Evolutionary conservation across 2,113 vertebrate genomes (phyloP).

Genomic region (Poeciliopsis retropinna): DNA sequence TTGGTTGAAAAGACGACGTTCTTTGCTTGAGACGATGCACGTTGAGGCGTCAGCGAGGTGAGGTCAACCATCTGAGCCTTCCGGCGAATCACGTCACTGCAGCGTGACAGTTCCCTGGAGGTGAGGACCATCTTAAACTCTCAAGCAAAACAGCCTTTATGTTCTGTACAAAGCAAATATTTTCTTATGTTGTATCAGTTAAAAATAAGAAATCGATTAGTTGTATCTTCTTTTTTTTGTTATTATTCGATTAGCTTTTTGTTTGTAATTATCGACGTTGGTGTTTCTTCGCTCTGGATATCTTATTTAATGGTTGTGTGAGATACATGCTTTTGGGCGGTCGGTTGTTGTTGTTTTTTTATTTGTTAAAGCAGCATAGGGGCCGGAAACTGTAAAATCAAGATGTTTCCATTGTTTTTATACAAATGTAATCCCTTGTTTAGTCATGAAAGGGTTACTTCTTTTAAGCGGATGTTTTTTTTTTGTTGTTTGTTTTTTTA

Average conservation of each 20-base stretch:
- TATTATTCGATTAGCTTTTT: conserved; percentile 45
- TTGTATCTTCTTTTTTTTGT: conserved; percentile 24
- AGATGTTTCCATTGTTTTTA: conserved; percentile 31
- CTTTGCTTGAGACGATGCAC: conserved; percentile 22
- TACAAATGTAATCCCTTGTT: conserved; percentile 4
- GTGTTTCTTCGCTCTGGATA: conserved; percentile 41
- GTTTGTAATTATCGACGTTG: conserved; percentile 45
- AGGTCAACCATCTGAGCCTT: conserved; percentile 8
- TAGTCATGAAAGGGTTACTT: conserved; percentile 21
- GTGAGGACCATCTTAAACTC: conserved; percentile 6
- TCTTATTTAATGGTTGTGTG: conserved; percentile 68
- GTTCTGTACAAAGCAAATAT: conserved; percentile 37
- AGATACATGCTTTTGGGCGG: conserved; percentile 47
- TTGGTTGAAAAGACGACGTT: conserved; percentile 38
- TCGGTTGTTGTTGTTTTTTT: conserved; percentile 44
- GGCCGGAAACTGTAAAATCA: conserved; percentile 6
- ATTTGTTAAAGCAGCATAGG: conserved; percentile 9
- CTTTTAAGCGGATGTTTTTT: conserved; percentile 1
- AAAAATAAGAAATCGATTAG: neutral
- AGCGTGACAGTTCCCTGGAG: conserved; percentile 3
- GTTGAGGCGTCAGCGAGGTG: neutral
- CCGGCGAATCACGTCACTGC: no score
- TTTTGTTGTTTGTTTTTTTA: neutral
- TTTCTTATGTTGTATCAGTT: conserved; percentile 40
- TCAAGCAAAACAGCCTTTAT: conserved; percentile 55